Evolutionary conservation across 1,140 invertebrate genomes (phyloP).

Genomic region (Drosophila ercepeae): DNA sequence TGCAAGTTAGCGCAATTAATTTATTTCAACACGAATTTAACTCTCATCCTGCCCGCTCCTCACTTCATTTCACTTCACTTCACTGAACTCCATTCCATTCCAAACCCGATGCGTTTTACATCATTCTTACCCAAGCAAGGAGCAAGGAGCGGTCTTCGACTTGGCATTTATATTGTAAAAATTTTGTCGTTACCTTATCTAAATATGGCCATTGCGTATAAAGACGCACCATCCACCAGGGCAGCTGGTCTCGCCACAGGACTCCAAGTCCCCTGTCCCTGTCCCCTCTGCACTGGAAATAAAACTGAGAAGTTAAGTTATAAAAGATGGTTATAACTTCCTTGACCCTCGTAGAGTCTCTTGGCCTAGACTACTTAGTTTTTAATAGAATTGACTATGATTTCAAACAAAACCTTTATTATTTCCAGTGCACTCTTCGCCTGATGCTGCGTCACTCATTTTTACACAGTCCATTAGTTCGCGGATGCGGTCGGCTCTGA

Average conservation of each 20-base stretch:
- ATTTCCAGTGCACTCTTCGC: slow-evolving; percentile 12
- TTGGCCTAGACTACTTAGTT: too few relatives aligned
- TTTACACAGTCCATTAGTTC: slow-evolving; percentile 80
- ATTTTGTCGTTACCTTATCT: slow-evolving; percentile 80
- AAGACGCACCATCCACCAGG: slow-evolving; percentile 61
- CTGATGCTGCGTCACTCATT: slow-evolving; percentile 79
- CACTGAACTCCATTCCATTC: slow-evolving; percentile 21
- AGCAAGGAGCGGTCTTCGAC: slow-evolving; percentile 1
- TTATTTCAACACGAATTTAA: slow-evolving; percentile 83
- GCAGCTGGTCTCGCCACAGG: slow-evolving; percentile 57
- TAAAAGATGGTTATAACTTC: too few relatives aligned
- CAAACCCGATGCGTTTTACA: slow-evolving; percentile 61
- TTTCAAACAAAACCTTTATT: not conserved
- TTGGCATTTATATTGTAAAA: slow-evolving; percentile 73
- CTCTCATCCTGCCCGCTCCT: slow-evolving; percentile 69
- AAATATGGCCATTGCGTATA: slow-evolving; percentile 81
- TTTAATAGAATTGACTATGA: too few relatives aligned
- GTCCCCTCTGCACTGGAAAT: not conserved
- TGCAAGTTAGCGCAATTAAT: slow-evolving; percentile 82
- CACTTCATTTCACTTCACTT: slow-evolving; percentile 13
- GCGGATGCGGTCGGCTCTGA: slow-evolving; percentile 72
- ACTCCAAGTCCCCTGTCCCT: slow-evolving; percentile 25
- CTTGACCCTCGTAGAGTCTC: too few relatives aligned
- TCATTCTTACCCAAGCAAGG: slow-evolving; percentile 70
- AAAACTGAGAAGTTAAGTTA: too few relatives aligned